These are phyloP conservation scores for Xestia xanthographa DNA, from an alignment of 2,888 invertebrate species.

Conservation along the genomic window DNA sequence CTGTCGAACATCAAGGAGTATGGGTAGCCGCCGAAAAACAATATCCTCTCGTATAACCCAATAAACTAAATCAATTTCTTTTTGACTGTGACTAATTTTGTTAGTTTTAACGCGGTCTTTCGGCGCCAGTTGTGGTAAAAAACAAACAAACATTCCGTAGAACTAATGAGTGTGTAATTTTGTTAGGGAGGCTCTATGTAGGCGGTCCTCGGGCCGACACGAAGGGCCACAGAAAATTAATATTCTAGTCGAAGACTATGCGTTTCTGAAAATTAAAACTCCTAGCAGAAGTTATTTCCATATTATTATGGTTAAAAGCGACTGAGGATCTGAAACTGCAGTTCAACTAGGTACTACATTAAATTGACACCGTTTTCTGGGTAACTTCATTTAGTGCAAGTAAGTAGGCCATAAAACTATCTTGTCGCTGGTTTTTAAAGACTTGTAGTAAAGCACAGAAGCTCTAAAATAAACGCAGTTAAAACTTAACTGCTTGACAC, in stretches of 20 bases:
- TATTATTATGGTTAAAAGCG: conserved; percentile 19
- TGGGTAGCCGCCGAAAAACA: conserved; percentile 70
- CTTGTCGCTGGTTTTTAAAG: conserved; percentile 10
- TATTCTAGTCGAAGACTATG: conserved; percentile 69
- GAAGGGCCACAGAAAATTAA: conserved; percentile 75
- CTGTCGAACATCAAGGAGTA: conserved; percentile 58
- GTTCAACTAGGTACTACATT: neutral
- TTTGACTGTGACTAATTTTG: conserved; percentile 87
- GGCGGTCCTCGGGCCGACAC: conserved; percentile 78
- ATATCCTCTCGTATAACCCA: conserved; percentile 75
- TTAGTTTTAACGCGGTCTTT: conserved; percentile 81
- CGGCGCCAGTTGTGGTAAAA: conserved; percentile 84
- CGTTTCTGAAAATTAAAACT: conserved; percentile 59
- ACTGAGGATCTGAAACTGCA: conserved; percentile 2
- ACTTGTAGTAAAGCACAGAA: conserved; percentile 4
- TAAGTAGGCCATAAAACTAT: conserved; percentile 3
- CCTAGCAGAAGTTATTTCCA: conserved; percentile 41
- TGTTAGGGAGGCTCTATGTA: conserved; percentile 85
- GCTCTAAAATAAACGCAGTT: conserved; percentile 8
- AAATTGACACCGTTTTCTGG: conserved; percentile 12
- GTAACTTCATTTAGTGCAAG: neutral
- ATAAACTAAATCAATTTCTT: conserved; percentile 77
- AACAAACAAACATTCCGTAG: conserved; percentile 86
- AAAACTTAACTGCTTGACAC: conserved; percentile 28
- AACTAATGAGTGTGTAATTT: conserved; percentile 89